Base-by-base conservation (phyloP, 2,888 invertebrate genomes). In the Lagria hirta region DNA sequence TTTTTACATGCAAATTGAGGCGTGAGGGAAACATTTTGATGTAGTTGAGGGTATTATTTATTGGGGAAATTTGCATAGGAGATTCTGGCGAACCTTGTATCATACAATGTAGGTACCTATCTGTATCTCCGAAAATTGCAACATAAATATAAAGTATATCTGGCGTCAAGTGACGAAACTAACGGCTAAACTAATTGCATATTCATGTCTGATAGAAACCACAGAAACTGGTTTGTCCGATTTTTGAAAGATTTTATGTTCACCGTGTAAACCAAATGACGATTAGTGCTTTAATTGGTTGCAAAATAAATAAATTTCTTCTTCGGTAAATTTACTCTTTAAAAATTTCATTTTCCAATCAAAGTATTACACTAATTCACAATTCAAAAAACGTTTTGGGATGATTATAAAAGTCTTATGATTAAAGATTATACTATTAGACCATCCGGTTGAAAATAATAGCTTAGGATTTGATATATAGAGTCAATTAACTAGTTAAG, bases 21-120 rank as follows among this genome's bases (percentile, higher is more conserved):
- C 41, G 41, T 41, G 41, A 41, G 41, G 33, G 23, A 29, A 29
- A 29, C 29, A 38, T 28, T 40, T 73, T 73, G 74, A 72, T 73
- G 75, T 73, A 73, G 73, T 75, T 73, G 73, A 73, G 73, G 74
- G 73, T 74, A 20, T 75, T 75, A 75, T 75, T 50, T 49, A 49
- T 50, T 46, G 33, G 26, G 35, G 18, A 8, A 42, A 53, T 57
- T 57, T 54, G 44, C 55, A 56, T 52, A 46, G 5, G 20, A 6
- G n/a, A n/a, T n/a, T n/a, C n/a, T n/a, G n/a, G n/a, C n/a, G n/a
- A n/a, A n/a, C n/a, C n/a, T n/a, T n/a, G n/a, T n/a, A n/a, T n/a
- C n/a, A n/a, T n/a, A n/a, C n/a, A n/a, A n/a, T n/a, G n/a, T n/a
- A n/a, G n/a, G n/a, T n/a, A n/a, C n/a, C n/a, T n/a, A n/a, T n/a